A percentile compares a stretch with the other conserved stretches of the same genome.
phyloP scores from a whole-genome alignment of 2,888 invertebrate genomes.

The Philhelius pedissequus region DNA sequence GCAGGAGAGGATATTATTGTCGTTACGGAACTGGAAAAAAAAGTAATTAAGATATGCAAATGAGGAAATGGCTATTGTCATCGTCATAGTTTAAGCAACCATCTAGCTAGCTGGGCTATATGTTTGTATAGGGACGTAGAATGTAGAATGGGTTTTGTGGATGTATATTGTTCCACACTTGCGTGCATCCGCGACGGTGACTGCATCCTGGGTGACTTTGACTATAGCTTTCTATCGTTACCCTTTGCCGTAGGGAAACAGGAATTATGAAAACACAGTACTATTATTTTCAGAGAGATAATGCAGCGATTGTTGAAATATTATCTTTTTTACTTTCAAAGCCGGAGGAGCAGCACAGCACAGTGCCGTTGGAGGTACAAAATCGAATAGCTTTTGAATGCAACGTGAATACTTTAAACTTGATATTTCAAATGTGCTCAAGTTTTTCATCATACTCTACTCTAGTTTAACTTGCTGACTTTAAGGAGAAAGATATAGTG shows the following conservation, averaged over 20 bases:
- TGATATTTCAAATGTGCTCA: background rate
- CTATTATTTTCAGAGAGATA: constrained; percentile 34
- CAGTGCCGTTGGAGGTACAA: background rate
- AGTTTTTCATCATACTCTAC: background rate
- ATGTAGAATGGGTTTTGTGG: background rate
- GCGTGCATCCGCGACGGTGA: constrained; percentile 14
- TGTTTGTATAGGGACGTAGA: too few relatives aligned
- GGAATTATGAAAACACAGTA: constrained; percentile 25
- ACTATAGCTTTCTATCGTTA: constrained; percentile 26
- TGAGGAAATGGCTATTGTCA: constrained; percentile 67
- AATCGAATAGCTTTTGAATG: background rate
- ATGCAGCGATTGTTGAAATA: constrained; percentile 47
- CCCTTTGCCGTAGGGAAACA: constrained; percentile 24
- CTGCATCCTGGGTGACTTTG: constrained; percentile 38
- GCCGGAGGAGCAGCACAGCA: background rate
- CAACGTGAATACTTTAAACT: background rate
- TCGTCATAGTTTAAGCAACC: constrained; percentile 24
- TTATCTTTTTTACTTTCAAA: constrained; percentile 25
- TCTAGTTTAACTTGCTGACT: background rate
- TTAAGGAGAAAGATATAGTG: background rate
- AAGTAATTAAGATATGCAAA: constrained; percentile 69
- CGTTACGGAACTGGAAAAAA: constrained; percentile 65
- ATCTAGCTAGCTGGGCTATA: background rate
- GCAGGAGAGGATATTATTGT: constrained; percentile 54
- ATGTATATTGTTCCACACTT: constrained; percentile 3